Evolutionary conservation across 2,888 invertebrate genomes (phyloP), one percentile per base, ranked within the genome.

Genomic region (Germaria angustata): DNA sequence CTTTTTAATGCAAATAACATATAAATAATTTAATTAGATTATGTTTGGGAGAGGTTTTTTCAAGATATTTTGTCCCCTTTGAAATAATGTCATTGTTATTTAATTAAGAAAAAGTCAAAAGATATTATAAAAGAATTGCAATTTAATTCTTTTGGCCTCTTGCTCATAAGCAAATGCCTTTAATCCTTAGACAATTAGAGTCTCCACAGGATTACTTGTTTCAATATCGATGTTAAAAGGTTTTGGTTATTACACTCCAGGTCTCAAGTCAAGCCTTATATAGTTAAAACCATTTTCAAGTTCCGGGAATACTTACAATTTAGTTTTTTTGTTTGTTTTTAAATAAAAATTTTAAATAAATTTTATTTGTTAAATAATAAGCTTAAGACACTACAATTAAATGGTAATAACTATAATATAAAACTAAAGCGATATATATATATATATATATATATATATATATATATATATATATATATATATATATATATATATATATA

Each of bases 121-220:
- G 0, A 15, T 15, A 17, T 24, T 24, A 17, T 36, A 17, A 49
- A 39, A n/a, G n/a, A n/a, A n/a, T n/a, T n/a, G n/a, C n/a, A n/a
- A n/a, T n/a, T n/a, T n/a, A n/a, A n/a, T n/a, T n/a, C n/a, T n/a
- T n/a, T n/a, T n/a, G 55, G 34, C 24, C 8, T 51, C 28, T 20
- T n/a, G 6, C 28, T 3, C 28, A 6, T 28, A 28, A 28, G 28
- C 28, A 20, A 20, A 22, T 68, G 44, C 15, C 20, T 28, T n/a
- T 20, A 72, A 86, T 87, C 90, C 90, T 86, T 89, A 89, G 89
- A 89, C 89, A 88, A 89, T 81, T 89, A 81, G 84, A 87, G 89
- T 89, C 89, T 89, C 89, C 86, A 87, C 89, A 89, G 89, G 90
- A 87, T 86, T 65, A 20, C 69, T 17, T 9, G 24, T 57, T 36